A percentile compares a stretch with the other conserved stretches of the same genome.
phyloP scores from a whole-genome alignment of 2,797 vertebrate species.

The Sternotherus odoratus region DNA sequence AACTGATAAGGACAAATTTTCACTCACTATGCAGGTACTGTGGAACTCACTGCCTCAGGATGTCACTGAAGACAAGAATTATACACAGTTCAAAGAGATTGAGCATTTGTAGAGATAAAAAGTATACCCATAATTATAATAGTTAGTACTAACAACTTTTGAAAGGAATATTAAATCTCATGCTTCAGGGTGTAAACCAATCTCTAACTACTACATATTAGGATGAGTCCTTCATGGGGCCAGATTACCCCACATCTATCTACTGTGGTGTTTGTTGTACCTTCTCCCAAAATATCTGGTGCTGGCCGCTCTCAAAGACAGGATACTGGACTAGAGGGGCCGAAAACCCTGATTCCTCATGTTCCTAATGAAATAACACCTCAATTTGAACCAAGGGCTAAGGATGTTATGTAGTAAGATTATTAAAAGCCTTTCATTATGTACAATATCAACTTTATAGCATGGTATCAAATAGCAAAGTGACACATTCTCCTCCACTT shows the following conservation, averaged over 20 bases:
- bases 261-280: not conserved
- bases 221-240: too few species aligned
- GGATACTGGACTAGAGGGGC: not conserved
- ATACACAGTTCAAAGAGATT: not conserved
- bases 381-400: slow-evolving; percentile 16
- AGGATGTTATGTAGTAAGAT: not conserved
- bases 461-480: not conserved
- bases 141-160: too few species aligned
- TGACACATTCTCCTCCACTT: not conserved
- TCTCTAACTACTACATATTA: too few species aligned
- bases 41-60: not conserved
- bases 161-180: too few species aligned
- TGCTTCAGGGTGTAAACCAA: too few species aligned
- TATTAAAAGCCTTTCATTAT: slow-evolving; percentile 12
- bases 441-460: not conserved
- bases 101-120: too few species aligned
- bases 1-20: not conserved
- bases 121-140: too few species aligned
- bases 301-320: not conserved
- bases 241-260: too few species aligned
- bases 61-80: not conserved
- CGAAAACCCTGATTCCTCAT: not conserved
- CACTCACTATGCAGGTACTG: not conserved
- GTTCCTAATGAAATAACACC: not conserved
- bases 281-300: not conserved